Evolutionary conservation across 1,140 invertebrate species (phyloP), one percentile per base, ranked within the genome.

Genomic region (Oryctes rhinoceros): DNA sequence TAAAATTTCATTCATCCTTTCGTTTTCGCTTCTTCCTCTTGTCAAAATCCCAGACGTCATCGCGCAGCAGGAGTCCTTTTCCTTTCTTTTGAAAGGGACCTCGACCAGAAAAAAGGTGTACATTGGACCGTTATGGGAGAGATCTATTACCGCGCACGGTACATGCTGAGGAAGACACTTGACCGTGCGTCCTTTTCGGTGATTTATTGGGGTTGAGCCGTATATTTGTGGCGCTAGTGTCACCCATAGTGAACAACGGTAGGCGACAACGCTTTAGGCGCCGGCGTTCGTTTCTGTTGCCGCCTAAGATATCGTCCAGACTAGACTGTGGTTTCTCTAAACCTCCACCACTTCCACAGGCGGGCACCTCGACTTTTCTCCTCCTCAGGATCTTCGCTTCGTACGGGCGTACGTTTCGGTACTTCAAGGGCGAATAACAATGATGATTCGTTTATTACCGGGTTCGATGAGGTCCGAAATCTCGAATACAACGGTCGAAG

Each of bases 191-290:
- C 65, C 65, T 71, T 71, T 59, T 71, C 65, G 15, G 75, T 76
- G 75, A 76, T 76, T 76, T 76, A 76, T 76, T 76, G 47, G 75
- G 75, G 75, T 76, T 71, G 65, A 71, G 65, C 20, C n/a, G 75
- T 49, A 76, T 47, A 44, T 47, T 44, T 47, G 75, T 76, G 75
- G 75, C 75, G 75, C 75, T 76, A 47, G 75, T 76, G 75, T 47
- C 75, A 76, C 75, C 75, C 75, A 37, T 30, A 71, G 65, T 35
- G 35, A 71, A 71, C 65, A 76, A 76, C 75, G 75, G 75, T 76
- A 49, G 75, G 75, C 75, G 75, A 76, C 75, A 49, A 76, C 37
- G 75, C 37, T 49, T 48, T 76, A 44, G 75, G 75, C 75, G 75
- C 75, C 75, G 75, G 75, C 75, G 75, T 49, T 49, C 48, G 47